phyloP scores from a whole-genome alignment of 2,797 vertebrate species.

The Erpetoichthys calabaricus region DNA sequence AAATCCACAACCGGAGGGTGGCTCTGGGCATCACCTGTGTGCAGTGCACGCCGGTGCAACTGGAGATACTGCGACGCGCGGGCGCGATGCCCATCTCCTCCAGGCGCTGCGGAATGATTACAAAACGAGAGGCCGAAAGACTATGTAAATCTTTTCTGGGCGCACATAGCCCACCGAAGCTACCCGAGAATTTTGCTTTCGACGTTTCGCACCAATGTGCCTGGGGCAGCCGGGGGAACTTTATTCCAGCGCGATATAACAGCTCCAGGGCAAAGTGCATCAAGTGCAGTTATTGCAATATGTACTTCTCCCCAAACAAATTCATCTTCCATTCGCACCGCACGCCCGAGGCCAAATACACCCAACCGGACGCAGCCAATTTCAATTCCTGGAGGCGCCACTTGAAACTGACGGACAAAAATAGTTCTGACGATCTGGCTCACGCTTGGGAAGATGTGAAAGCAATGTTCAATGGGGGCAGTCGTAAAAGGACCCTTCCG shows the following conservation, averaged over 20 bases:
- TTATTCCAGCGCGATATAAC: slow-evolving; percentile 78
- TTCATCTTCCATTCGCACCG: slow-evolving; percentile 85
- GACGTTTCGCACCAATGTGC: slow-evolving; percentile 77
- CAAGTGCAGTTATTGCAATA: slow-evolving; percentile 76
- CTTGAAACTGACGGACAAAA: slow-evolving; percentile 71
- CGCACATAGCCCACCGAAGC: slow-evolving; percentile 68
- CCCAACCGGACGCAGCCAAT: slow-evolving; percentile 79
- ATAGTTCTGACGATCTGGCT: slow-evolving; percentile 58
- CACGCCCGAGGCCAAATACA: slow-evolving; percentile 74
- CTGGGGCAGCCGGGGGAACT: slow-evolving; percentile 74
- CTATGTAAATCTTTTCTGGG: slow-evolving; percentile 82
- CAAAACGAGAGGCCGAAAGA: slow-evolving; percentile 75
- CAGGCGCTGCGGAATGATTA: slow-evolving; percentile 81
- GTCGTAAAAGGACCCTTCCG: slow-evolving; percentile 78
- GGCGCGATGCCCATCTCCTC: slow-evolving; percentile 84
- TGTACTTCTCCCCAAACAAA: slow-evolving; percentile 85
- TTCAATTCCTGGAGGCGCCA: slow-evolving; percentile 83
- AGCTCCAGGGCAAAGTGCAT: slow-evolving; percentile 83
- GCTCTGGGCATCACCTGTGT: slow-evolving; percentile 80
- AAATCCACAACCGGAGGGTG: slow-evolving; percentile 79
- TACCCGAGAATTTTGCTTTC: slow-evolving; percentile 80
- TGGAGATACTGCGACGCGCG: slow-evolving; percentile 75
- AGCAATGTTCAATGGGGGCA: slow-evolving; percentile 94
- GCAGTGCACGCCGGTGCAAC: slow-evolving; percentile 79
- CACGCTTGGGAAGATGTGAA: slow-evolving; percentile 95